phyloP scores from a whole-genome alignment of 2,113 vertebrate genomes.

The Hyperopisus bebe region DNA sequence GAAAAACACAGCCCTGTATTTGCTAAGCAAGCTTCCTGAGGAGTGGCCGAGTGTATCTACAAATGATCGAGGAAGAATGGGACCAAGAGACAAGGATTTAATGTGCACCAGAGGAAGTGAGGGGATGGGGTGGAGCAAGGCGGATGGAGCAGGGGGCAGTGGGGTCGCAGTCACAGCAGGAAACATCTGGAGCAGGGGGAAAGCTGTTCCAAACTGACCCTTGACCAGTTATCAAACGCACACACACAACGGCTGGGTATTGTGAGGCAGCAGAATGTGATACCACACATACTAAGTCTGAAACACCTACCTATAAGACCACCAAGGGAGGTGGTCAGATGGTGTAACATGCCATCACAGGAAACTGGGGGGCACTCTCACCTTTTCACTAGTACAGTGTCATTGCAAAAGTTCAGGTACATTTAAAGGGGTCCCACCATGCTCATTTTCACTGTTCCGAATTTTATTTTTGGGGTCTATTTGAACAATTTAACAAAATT shows the following conservation, averaged over 20 bases:
- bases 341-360: not conserved
- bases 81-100: not conserved
- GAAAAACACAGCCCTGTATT: not conserved
- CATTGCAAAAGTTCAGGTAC: not conserved
- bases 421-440: not conserved
- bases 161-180: slow-evolving; percentile 23
- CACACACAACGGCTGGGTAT: not conserved
- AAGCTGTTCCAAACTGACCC: slow-evolving; percentile 37
- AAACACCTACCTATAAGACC: not conserved
- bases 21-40: not conserved
- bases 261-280: not conserved
- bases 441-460: not conserved
- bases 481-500: not conserved
- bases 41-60: not conserved
- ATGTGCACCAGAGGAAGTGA: not conserved
- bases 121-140: not conserved
- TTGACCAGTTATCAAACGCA: slow-evolving; percentile 20
- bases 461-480: not conserved
- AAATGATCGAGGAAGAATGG: not conserved
- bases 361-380: not conserved
- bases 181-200: slow-evolving; percentile 44
- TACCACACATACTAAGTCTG: not conserved
- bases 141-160: not conserved
- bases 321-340: not conserved
- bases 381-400: not conserved